Evolutionary conservation across 2,797 vertebrate genomes (phyloP).

Genomic region (Pempheris klunzingeri): DNA sequence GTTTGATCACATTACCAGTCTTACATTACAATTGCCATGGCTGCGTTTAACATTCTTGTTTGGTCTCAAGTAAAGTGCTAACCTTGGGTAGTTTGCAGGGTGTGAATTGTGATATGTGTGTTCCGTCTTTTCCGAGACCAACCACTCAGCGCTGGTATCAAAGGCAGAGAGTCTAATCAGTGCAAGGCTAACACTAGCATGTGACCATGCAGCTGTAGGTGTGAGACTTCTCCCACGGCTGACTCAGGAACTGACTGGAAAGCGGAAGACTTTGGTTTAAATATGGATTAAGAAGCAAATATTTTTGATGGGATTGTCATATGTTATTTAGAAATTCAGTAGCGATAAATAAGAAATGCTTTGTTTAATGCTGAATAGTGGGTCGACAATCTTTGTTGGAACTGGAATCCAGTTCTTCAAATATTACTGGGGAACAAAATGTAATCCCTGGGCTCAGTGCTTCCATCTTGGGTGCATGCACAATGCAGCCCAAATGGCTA

Average conservation of each 20-base stretch:
- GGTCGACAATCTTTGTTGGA: slow-evolving; percentile 1
- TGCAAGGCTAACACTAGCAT: slow-evolving; percentile 21
- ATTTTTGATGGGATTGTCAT: not conserved
- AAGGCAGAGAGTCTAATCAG: slow-evolving; percentile 32
- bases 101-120: slow-evolving; percentile 10
- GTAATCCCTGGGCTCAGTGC: not conserved
- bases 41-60: not conserved
- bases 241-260: slow-evolving; percentile 18
- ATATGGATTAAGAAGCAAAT: not conserved
- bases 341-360: not conserved
- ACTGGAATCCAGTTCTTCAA: slow-evolving; percentile 5
- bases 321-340: too few relatives aligned
- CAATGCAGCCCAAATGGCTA: not conserved
- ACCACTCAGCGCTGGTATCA: not conserved
- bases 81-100: slow-evolving; percentile 11
- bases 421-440: not conserved
- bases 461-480: not conserved
- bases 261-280: slow-evolving; percentile 19
- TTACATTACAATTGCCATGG: not conserved
- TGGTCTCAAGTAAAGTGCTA: not conserved
- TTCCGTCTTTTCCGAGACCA: not conserved
- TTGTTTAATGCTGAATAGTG: not conserved
- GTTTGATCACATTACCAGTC: not conserved
- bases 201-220: slow-evolving; percentile 19
- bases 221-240: slow-evolving; percentile 25